Percentiles rank a stretch among this genome's conserved stretches.
phyloP scores from a whole-genome alignment of 2,888 invertebrate species.

The Ditylenchus weischeri region DNA sequence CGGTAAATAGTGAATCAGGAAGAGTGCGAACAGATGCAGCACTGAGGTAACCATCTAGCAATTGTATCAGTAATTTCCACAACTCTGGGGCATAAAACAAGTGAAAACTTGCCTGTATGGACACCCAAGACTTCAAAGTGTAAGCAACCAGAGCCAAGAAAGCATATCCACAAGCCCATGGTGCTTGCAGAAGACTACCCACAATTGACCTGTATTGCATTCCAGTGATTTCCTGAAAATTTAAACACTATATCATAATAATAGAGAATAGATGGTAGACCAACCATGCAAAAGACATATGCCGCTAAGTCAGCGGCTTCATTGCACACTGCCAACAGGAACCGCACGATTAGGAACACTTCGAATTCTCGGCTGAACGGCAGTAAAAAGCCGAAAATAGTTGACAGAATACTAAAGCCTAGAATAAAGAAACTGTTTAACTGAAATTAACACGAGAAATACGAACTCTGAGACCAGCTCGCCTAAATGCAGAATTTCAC shows the following conservation, averaged over 20 bases:
- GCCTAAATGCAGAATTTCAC: too few relatives aligned
- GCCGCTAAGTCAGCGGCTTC: conserved; percentile 59
- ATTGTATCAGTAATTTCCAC: neutral
- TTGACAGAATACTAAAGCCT: conserved; percentile 46
- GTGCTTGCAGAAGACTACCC: conserved; percentile 57
- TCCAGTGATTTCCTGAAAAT: conserved; percentile 29
- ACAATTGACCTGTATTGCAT: conserved; percentile 58
- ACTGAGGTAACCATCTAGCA: conserved; percentile 46
- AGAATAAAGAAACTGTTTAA: neutral
- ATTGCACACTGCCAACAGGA: conserved; percentile 52
- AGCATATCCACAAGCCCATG: conserved; percentile 58
- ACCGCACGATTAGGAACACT: conserved; percentile 56
- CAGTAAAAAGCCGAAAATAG: conserved; percentile 54
- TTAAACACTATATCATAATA: neutral
- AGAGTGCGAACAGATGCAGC: conserved; percentile 48
- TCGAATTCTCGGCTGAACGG: conserved; percentile 49
- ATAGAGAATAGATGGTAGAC: conserved; percentile 38
- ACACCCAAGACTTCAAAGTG: conserved; percentile 52
- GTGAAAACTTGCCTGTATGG: conserved; percentile 41
- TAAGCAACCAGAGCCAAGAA: conserved; percentile 57
- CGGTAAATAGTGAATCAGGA: conserved; percentile 46
- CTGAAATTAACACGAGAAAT: too few relatives aligned
- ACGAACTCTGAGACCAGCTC: too few relatives aligned
- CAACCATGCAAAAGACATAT: conserved; percentile 59
- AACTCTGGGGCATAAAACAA: too few relatives aligned